These are phyloP conservation scores for Schizopygopsis pylzovi DNA, from an alignment of 2,797 vertebrate species.

Conservation along the genomic window DNA sequence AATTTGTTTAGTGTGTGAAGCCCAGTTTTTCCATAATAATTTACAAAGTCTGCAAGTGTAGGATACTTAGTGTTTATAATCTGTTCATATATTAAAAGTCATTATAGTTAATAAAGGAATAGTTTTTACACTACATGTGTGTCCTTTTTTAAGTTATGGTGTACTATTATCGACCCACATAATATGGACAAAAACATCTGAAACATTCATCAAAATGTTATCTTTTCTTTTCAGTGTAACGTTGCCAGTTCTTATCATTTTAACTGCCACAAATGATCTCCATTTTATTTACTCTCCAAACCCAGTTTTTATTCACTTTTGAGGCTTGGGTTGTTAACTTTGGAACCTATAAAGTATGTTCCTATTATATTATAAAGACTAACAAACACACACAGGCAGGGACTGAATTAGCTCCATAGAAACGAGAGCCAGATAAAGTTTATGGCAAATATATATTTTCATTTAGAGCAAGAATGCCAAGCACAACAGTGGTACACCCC, in stretches of 20 bases:
- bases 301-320: background rate
- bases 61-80: background rate
- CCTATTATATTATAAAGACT: background rate
- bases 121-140: background rate
- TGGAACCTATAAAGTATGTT: background rate
- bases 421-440: background rate
- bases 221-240: background rate
- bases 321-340: background rate
- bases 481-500: background rate
- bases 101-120: background rate
- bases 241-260: background rate
- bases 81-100: background rate
- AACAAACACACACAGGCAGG: background rate
- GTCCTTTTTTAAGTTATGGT: no score
- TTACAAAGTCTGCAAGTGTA: background rate
- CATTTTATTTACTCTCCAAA: background rate
- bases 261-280: background rate
- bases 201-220: background rate
- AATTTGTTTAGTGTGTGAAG: background rate
- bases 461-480: conserved; percentile 11
- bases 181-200: background rate
- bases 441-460: conserved; percentile 13
- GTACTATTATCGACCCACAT: background rate
- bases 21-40: background rate
- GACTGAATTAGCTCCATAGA: conserved; percentile 5